A percentile compares a stretch with the other conserved stretches of the same genome.
These are phyloP conservation scores for Aspidiotus destructor DNA, from an alignment of 2,888 invertebrate species.

Conservation along the genomic window DNA sequence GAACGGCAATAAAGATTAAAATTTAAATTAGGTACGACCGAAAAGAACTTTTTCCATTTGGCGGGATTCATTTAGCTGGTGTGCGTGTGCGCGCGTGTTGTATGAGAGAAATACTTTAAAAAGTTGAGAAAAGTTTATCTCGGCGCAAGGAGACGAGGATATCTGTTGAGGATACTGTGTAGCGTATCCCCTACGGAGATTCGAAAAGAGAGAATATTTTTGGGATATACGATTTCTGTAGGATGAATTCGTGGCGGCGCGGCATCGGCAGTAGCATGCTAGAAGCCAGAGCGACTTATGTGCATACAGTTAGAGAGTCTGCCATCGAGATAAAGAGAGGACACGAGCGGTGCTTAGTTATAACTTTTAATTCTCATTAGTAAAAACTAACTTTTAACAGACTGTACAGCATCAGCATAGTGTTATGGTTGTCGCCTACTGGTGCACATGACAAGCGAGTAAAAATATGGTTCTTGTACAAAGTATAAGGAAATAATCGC, in stretches of 20 bases:
- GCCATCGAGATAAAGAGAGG: slow-evolving; percentile 6
- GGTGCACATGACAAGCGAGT: slow-evolving; percentile 31
- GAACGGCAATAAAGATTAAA: slow-evolving; percentile 32
- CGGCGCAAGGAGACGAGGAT: slow-evolving; percentile 18
- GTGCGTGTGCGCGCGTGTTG: too few relatives aligned
- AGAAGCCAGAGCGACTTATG: not conserved
- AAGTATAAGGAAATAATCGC: slow-evolving; percentile 23
- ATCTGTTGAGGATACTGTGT: slow-evolving; percentile 25
- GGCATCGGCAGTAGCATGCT: too few relatives aligned
- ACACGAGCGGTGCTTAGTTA: slow-evolving; percentile 25
- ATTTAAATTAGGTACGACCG: slow-evolving; percentile 32
- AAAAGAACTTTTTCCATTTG: slow-evolving; percentile 30
- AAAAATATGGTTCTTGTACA: slow-evolving; percentile 25
- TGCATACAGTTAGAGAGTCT: not conserved
- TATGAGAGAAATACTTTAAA: slow-evolving; percentile 20
- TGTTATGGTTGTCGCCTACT: slow-evolving; percentile 31
- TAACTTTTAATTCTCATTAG: slow-evolving; percentile 32
- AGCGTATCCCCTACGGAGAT: slow-evolving; percentile 15
- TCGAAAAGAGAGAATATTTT: not conserved
- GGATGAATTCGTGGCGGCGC: not conserved
- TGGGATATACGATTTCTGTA: slow-evolving; percentile 4
- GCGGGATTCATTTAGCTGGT: slow-evolving; percentile 28
- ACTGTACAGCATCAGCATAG: slow-evolving; percentile 17
- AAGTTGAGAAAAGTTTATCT: slow-evolving; percentile 31
- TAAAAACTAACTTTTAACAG: slow-evolving; percentile 31